Evolutionary conservation across 2,113 vertebrate species (phyloP), one percentile per base, ranked within the genome.

Genomic region (Gila orcuttii): DNA sequence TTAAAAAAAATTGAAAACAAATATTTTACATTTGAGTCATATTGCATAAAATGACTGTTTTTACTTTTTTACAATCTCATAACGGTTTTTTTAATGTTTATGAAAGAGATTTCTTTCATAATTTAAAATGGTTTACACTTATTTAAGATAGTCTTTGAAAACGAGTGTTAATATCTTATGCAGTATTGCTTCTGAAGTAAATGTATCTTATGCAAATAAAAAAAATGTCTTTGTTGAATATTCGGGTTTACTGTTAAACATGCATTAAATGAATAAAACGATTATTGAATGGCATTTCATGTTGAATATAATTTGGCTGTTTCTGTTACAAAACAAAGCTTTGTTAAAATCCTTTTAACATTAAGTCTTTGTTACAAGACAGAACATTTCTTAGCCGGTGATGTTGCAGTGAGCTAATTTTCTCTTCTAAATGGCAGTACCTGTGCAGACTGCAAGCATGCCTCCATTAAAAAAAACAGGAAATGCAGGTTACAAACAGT

Each of bases 291-390:
- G 21, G 2, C 0, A 36, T 21, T 11, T 33, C 75, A 36, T 57
- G 47, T 31, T 55, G 31, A 21, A 17, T 78, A 36, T 78, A 36
- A 57, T 42, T 42, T 12, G 36, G 10, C 17, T 23, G 28, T 55
- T 21, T 78, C 28, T 57, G 68, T 71, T 71, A 23, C 23, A 71
- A 10, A 39, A 36, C 68, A 23, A 69, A 39, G 19, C 68, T 71
- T 71, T 71, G 68, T 39, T 71, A 36, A 71, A 71, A 71, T 71
- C 68, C 21, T 71, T 69, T 69, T 36, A 69, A 23, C 52, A 78
- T 57, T 28, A 36, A 3, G 50, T 23, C 12, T 23, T 78, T 57
- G 8, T 57, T 78, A 57, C 50, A 74, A 45, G 39, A 74, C 19
- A n/a, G 23, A 42, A 25, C 71, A 57, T 78, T 57, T 36, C 21